These are phyloP conservation scores for Hexactinellida sp. DNA, from an alignment of 37 sponge, comb jelly and placozoan genomes.

Conservation along the genomic window DNA sequence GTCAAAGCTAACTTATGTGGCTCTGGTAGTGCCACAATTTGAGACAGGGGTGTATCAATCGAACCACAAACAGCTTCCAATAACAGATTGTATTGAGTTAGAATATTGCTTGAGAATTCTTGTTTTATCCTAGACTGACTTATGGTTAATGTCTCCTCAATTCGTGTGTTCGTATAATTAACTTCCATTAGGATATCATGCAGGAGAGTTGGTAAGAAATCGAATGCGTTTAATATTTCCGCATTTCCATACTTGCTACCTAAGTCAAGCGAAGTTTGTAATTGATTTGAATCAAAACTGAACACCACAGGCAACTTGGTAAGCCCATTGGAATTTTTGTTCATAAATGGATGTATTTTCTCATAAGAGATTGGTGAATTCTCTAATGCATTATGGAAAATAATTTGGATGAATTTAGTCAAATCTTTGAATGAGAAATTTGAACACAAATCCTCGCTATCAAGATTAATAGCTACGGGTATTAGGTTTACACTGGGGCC, in stretches of 20 bases:
- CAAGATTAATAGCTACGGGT: background rate
- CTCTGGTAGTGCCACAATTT: background rate
- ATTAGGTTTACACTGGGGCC: background rate
- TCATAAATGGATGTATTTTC: background rate
- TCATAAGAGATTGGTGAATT: background rate
- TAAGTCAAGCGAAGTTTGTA: slow-evolving; percentile 6
- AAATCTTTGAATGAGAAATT: background rate
- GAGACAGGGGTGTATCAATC: background rate
- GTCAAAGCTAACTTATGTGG: background rate
- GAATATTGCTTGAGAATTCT: background rate
- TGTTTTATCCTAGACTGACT: background rate
- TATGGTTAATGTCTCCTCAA: background rate
- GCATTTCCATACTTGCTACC: background rate
- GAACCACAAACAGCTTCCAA: background rate
- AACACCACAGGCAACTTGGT: background rate
- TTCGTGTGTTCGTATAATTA: background rate
- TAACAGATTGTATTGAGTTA: background rate
- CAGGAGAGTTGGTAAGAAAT: background rate
- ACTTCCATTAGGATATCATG: background rate
- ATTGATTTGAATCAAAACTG: slow-evolving; percentile 1
- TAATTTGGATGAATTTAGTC: background rate
- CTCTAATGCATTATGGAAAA: background rate
- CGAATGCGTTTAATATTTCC: background rate
- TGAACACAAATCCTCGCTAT: background rate
- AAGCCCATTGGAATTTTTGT: background rate